These are phyloP conservation scores for Paragorgia papillata DNA, from an alignment of 92 coral and sea anemone species.

Conservation along the genomic window DNA sequence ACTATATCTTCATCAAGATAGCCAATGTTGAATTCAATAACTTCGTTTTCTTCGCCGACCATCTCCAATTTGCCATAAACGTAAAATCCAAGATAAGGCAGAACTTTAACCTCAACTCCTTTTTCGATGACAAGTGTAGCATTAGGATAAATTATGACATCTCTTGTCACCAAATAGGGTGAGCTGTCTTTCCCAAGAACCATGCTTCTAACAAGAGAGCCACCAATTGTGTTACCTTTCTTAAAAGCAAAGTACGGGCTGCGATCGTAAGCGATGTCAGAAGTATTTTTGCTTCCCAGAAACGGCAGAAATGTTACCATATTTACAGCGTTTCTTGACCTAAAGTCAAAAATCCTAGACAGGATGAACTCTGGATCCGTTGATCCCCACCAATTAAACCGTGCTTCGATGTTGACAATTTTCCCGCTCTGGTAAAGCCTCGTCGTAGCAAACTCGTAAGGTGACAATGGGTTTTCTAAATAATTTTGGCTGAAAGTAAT, in stretches of 20 bases:
- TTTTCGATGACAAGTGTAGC: constrained; percentile 51
- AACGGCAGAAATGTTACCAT: constrained; percentile 53
- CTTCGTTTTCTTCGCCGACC: not conserved
- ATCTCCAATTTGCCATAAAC: constrained; percentile 31
- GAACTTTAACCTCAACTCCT: constrained; percentile 4
- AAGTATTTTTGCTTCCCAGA: constrained; percentile 42
- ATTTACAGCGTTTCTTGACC: constrained; percentile 60
- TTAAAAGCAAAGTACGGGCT: constrained; percentile 44
- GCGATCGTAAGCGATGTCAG: not conserved
- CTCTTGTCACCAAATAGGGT: constrained; percentile 61
- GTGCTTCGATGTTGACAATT: constrained; percentile 61
- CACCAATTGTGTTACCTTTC: constrained; percentile 51
- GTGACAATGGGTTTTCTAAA: constrained; percentile 39
- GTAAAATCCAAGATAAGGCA: constrained; percentile 28
- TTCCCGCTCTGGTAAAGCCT: constrained; percentile 6
- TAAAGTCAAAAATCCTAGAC: constrained; percentile 64
- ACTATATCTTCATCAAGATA: not conserved
- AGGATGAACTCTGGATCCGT: constrained; percentile 45
- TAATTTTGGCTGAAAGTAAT: constrained; percentile 50
- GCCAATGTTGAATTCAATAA: not conserved
- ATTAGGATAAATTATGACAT: constrained; percentile 61
- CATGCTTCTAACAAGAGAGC: constrained; percentile 50
- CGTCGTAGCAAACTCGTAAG: constrained; percentile 46
- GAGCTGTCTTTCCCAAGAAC: constrained; percentile 28
- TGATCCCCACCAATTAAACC: constrained; percentile 77